phyloP scores from a whole-genome alignment of 2,888 invertebrate species.

The Rhingia rostrata region DNA sequence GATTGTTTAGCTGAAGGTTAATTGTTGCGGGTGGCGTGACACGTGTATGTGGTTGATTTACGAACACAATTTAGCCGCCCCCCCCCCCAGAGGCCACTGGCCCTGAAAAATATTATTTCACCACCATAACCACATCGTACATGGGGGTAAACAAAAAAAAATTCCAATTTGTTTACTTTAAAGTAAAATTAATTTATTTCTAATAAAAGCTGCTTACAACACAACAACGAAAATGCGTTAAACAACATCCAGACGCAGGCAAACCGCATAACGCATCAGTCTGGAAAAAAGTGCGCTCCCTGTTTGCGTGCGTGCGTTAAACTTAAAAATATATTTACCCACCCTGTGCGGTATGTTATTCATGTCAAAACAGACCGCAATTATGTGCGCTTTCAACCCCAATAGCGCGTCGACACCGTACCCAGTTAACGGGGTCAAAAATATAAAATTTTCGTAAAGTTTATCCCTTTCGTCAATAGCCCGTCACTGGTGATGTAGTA shows the following conservation, averaged over 20 bases:
- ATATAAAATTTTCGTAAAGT: conserved; percentile 22
- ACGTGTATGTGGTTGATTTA: conserved; percentile 64
- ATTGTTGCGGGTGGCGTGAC: conserved; percentile 59
- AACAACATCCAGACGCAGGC: conserved; percentile 14
- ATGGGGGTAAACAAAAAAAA: not conserved
- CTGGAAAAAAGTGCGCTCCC: conserved; percentile 1
- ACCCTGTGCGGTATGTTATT: conserved; percentile 26
- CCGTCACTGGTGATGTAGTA: not conserved
- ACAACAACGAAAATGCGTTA: conserved; percentile 14
- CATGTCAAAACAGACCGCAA: conserved; percentile 60
- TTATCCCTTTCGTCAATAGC: conserved; percentile 35
- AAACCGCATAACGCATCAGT: conserved; percentile 41
- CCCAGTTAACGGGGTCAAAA: conserved; percentile 34
- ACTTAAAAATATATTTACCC: not conserved
- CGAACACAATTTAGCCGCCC: conserved; percentile 32
- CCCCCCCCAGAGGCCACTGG: not conserved
- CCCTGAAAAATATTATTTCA: conserved; percentile 28
- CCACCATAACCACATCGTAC: not conserved
- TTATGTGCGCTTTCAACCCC: conserved; percentile 28
- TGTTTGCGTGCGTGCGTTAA: not conserved
- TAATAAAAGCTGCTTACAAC: conserved; percentile 2
- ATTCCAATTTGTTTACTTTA: conserved; percentile 56
- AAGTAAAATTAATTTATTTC: conserved; percentile 56
- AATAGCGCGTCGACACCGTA: not conserved
- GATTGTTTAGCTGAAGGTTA: conserved; percentile 60